A percentile compares a stretch with the other conserved stretches of the same genome.
Evolutionary conservation across 2,113 vertebrate species (phyloP).

Genomic region (Heptranchias perlo): DNA sequence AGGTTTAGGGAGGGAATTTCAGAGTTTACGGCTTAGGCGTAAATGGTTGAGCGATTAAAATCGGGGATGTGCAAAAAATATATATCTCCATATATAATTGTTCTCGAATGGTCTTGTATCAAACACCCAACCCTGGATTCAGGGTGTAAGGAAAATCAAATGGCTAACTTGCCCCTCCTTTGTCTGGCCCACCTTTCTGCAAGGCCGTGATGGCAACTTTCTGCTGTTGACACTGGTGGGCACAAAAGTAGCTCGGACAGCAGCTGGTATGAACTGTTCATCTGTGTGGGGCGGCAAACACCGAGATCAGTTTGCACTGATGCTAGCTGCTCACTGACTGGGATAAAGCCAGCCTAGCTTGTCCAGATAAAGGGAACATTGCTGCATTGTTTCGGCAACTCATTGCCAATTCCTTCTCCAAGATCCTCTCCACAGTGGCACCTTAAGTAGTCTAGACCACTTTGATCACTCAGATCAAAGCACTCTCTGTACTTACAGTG

Average conservation of each 20-base stretch:
- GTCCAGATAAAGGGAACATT: not conserved
- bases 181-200: not conserved
- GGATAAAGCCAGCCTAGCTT: not conserved
- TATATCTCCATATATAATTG: not conserved
- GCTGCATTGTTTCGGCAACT: slow-evolving; percentile 1
- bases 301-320: too few species aligned
- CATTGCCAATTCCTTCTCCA: slow-evolving; percentile 6
- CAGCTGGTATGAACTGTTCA: not conserved
- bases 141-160: not conserved
- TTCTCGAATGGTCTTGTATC: not conserved
- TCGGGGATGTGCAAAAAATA: not conserved
- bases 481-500: not conserved
- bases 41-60: not conserved
- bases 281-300: too few species aligned
- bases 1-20: not conserved
- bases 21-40: not conserved
- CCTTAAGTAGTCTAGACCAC: slow-evolving; percentile 8
- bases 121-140: not conserved
- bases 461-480: slow-evolving; percentile 35
- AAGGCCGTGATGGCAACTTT: not conserved
- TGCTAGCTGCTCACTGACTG: not conserved
- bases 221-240: not conserved
- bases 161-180: not conserved
- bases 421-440: not conserved
- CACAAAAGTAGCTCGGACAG: not conserved